phyloP scores from a whole-genome alignment of 2,888 invertebrate genomes.

The Drosophila sordidula region DNA sequence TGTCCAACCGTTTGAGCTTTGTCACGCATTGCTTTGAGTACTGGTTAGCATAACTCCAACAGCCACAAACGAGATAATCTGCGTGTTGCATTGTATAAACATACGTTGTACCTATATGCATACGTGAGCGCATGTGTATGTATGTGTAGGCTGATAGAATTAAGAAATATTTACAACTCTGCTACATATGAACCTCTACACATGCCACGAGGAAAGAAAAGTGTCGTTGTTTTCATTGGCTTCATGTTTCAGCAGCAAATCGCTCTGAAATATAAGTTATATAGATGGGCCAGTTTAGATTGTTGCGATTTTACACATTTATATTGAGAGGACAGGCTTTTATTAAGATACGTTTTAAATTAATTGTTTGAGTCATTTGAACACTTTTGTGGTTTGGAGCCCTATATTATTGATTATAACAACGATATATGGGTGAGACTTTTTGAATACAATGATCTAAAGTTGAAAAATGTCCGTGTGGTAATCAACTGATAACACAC shows the following conservation, averaged over 20 bases:
- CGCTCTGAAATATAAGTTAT: no score
- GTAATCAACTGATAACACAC: no score
- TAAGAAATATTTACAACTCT: conserved; percentile 46
- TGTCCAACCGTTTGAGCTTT: conserved; percentile 38
- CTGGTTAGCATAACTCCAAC: conserved; percentile 71
- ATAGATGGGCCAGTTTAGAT: not conserved
- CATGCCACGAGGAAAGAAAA: conserved; percentile 10
- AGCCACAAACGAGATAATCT: conserved; percentile 70
- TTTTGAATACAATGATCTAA: no score
- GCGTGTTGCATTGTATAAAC: conserved; percentile 17
- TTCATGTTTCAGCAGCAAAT: not conserved
- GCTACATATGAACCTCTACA: not conserved
- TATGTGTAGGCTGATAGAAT: conserved; percentile 12
- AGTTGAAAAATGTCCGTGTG: no score
- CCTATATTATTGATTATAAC: no score
- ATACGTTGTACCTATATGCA: conserved; percentile 1
- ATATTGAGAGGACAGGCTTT: no score
- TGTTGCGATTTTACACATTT: no score
- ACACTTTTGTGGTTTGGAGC: no score
- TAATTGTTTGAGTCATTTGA: no score
- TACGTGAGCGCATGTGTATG: not conserved
- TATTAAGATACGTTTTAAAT: no score
- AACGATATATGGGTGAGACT: no score
- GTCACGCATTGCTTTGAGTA: conserved; percentile 58
- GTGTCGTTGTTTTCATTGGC: conserved; percentile 12